These are phyloP conservation scores for Camptogramma bilineatum DNA, from an alignment of 2,888 invertebrate species.

Conservation along the genomic window DNA sequence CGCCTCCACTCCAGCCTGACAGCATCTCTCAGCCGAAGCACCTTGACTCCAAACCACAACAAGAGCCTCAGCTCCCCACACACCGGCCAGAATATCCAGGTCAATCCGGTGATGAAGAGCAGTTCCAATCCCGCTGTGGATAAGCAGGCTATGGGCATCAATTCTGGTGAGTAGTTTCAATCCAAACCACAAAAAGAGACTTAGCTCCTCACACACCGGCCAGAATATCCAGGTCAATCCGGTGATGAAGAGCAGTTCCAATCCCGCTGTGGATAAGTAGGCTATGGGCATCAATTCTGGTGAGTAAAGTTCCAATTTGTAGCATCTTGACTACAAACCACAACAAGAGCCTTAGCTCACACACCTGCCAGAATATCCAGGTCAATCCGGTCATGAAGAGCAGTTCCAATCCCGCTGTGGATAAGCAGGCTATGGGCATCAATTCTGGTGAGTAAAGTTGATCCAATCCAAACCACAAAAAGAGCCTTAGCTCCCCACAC, in stretches of 20 bases:
- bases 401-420: slow-evolving; percentile 80
- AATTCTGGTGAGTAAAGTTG: slow-evolving; percentile 74
- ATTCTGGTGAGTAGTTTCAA: slow-evolving; percentile 72
- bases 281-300: slow-evolving; percentile 81
- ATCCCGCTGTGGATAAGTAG: slow-evolving; percentile 81
- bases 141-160: slow-evolving; percentile 81
- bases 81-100: slow-evolving; percentile 72
- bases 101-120: slow-evolving; percentile 81
- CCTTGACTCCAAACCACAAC: slow-evolving; percentile 73
- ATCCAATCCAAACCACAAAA: slow-evolving; percentile 74
- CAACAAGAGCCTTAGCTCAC: slow-evolving; percentile 76
- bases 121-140: slow-evolving; percentile 82
- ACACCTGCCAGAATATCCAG: slow-evolving; percentile 74
- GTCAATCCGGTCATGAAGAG: slow-evolving; percentile 82
- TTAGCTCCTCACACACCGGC: slow-evolving; percentile 76
- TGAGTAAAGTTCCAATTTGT: slow-evolving; percentile 43
- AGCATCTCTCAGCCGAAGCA: slow-evolving; percentile 54
- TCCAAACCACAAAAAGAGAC: slow-evolving; percentile 76
- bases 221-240: slow-evolving; percentile 76
- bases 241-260: slow-evolving; percentile 81
- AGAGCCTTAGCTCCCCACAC: slow-evolving; percentile 76
- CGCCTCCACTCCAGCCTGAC: slow-evolving; percentile 59
- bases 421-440: slow-evolving; percentile 82
- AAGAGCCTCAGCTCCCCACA: slow-evolving; percentile 78
- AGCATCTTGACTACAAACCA: slow-evolving; percentile 70